Percentiles rank a stretch among this genome's conserved stretches.
phyloP scores from a whole-genome alignment of 2,113 vertebrate species.

The Galbula dea region DNA sequence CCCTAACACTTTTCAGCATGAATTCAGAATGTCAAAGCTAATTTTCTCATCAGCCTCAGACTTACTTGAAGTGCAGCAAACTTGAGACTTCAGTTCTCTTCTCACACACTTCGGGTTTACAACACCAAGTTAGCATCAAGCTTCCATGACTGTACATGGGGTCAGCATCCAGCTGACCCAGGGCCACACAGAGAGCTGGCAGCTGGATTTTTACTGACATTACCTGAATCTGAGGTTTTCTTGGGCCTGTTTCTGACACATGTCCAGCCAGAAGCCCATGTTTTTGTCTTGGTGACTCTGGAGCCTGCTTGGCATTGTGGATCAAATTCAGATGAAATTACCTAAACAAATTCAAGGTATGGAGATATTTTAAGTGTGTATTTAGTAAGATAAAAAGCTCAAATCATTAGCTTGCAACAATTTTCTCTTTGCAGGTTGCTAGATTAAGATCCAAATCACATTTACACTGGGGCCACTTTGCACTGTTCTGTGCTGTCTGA shows the following conservation, averaged over 20 bases:
- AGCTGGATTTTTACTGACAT: neutral
- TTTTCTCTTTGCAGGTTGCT: neutral
- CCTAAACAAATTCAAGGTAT: neutral
- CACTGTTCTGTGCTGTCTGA: neutral
- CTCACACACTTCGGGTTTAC: neutral
- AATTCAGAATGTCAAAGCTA: constrained; percentile 57
- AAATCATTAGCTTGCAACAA: neutral
- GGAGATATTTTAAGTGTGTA: neutral
- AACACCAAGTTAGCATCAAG: neutral
- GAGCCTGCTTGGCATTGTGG: constrained; percentile 3
- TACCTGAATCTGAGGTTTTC: neutral
- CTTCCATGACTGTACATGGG: neutral
- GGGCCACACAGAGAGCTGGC: neutral
- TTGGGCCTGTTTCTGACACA: constrained; percentile 7
- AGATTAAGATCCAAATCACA: neutral
- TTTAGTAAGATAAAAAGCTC: neutral
- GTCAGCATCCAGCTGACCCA: neutral
- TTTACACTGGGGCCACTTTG: neutral
- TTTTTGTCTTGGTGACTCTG: neutral
- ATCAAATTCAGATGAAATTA: neutral
- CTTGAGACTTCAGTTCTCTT: neutral
- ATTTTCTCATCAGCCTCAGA: constrained; percentile 48
- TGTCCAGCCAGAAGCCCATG: constrained; percentile 34
- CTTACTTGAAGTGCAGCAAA: neutral
- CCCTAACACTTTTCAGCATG: constrained; percentile 25